These are phyloP conservation scores for Oreochromis aureus DNA, from an alignment of 2,113 vertebrate species.

Conservation along the genomic window DNA sequence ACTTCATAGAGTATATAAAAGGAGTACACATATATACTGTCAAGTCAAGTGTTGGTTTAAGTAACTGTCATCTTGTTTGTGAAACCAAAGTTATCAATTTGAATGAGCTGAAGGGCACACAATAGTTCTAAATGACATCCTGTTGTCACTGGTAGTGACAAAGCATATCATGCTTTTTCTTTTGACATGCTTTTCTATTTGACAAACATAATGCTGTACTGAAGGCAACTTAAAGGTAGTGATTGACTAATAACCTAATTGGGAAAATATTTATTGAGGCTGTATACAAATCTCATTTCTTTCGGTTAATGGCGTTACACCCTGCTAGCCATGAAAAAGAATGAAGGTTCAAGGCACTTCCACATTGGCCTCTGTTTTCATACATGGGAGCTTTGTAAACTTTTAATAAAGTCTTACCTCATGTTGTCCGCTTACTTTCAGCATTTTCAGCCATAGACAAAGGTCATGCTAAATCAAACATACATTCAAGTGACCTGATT, in stretches of 20 bases:
- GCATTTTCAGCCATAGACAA: neutral
- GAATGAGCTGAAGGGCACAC: neutral
- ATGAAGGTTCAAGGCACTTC: neutral
- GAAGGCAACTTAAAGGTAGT: neutral
- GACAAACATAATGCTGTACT: neutral
- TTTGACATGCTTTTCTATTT: neutral
- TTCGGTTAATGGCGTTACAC: neutral
- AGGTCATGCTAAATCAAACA: neutral
- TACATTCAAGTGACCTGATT: neutral
- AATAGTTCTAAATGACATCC: neutral
- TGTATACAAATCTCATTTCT: neutral
- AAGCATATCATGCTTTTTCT: neutral
- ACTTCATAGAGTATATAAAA: neutral
- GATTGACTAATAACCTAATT: neutral
- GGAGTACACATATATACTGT: neutral
- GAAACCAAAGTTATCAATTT: neutral
- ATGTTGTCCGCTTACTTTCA: neutral
- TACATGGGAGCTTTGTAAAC: neutral
- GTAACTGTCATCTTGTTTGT: neutral
- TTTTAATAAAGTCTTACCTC: neutral
- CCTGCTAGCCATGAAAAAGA: neutral
- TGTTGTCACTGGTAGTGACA: neutral
- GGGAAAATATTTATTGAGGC: neutral
- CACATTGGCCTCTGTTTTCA: neutral
- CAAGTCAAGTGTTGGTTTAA: neutral